A percentile compares a stretch with the other conserved stretches of the same genome.
Conservation (phyloP, 2,113 vertebrate species). For the Chloroceryle aenea region DNA sequence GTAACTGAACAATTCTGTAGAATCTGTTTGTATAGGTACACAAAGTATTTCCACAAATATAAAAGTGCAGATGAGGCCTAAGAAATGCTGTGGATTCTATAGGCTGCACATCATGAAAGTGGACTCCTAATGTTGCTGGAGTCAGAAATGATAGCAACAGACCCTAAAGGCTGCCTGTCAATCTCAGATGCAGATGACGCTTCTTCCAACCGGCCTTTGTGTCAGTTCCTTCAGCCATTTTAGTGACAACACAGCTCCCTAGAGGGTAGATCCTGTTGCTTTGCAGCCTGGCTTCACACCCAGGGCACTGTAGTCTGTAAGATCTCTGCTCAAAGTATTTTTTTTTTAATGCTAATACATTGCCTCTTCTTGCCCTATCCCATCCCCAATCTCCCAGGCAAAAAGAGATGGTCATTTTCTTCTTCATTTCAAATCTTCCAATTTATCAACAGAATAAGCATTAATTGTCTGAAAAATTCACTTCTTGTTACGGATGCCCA, state of each 20-base stretch:
- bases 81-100: conserved; percentile 27
- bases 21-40: conserved; percentile 29
- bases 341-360: conserved; percentile 59
- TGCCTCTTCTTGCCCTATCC: not conserved
- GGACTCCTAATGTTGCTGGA: conserved; percentile 36
- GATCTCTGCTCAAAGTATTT: conserved; percentile 13
- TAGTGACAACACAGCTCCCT: conserved; percentile 61
- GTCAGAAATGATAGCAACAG: conserved; percentile 41
- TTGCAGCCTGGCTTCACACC: conserved; percentile 55
- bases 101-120: conserved; percentile 32
- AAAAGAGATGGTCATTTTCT: not conserved
- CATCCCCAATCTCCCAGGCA: not conserved
- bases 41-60: conserved; percentile 21
- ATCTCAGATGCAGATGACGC: conserved; percentile 66
- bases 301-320: conserved; percentile 39
- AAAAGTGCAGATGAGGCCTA: conserved; percentile 31
- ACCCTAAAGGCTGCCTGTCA: conserved; percentile 72
- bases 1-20: conserved; percentile 14
- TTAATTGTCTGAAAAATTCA: conserved; percentile 25
- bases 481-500: conserved; percentile 1
- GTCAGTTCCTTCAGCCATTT: conserved; percentile 71
- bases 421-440: conserved; percentile 11
- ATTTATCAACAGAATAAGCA: conserved; percentile 35
- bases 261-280: conserved; percentile 67
- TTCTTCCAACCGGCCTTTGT: conserved; percentile 65